These are phyloP conservation scores for Drosophila kambysellisi DNA, from an alignment of 2,888 invertebrate species.

Conservation along the genomic window DNA sequence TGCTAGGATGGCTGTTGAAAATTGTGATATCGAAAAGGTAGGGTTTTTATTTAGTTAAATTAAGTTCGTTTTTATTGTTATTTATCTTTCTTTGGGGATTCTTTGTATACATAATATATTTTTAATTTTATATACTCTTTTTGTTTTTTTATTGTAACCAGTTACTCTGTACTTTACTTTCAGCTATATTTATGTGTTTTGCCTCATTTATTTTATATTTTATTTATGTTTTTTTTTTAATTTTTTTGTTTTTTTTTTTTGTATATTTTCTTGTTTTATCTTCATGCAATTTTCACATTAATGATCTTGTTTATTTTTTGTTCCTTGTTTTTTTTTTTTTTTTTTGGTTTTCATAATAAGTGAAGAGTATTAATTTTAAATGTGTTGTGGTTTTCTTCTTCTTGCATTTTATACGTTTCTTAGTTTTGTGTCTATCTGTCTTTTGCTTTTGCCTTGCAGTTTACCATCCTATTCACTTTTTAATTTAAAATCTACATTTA, in stretches of 20 bases:
- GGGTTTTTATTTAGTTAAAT: conserved; percentile 65
- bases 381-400: conserved; percentile 66
- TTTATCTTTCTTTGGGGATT: conserved; percentile 53
- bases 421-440: conserved; percentile 45
- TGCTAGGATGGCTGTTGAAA: conserved; percentile 56
- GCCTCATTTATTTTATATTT: conserved; percentile 47
- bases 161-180: conserved; percentile 74
- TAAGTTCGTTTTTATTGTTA: conserved; percentile 69
- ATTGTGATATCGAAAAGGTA: conserved; percentile 65
- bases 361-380: conserved; percentile 79
- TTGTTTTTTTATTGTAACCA: conserved; percentile 76
- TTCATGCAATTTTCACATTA: conserved; percentile 67
- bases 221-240: conserved; percentile 14
- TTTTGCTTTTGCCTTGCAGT: conserved; percentile 38
- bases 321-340: conserved; percentile 41
- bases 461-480: conserved; percentile 39
- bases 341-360: conserved; percentile 70
- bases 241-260: conserved; percentile 39
- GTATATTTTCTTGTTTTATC: conserved; percentile 47
- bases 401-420: conserved; percentile 49
- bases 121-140: conserved; percentile 63
- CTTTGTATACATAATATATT: conserved; percentile 74
- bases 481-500: conserved; percentile 80
- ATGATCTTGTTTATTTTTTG: conserved; percentile 58
- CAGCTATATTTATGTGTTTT: conserved; percentile 63